A percentile compares a stretch with the other conserved stretches of the same genome.
Conservation (phyloP, 2,797 vertebrate species). For the Remorina albescens region DNA sequence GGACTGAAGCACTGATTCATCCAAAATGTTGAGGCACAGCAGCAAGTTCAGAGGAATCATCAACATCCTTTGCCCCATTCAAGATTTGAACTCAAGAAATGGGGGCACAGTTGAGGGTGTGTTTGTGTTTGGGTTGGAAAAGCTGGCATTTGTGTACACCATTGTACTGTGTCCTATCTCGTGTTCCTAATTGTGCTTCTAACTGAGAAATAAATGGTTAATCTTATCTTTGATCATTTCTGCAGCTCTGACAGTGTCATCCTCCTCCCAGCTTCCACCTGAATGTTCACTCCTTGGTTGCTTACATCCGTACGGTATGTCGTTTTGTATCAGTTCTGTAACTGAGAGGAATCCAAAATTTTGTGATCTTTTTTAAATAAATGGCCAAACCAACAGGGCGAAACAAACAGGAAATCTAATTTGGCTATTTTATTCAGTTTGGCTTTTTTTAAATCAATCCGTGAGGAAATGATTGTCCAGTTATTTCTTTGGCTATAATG, state of each 20-base stretch:
- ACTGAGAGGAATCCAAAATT: slow-evolving; percentile 77
- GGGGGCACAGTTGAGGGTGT: slow-evolving; percentile 23
- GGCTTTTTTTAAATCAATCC: not conserved
- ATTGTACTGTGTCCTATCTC: slow-evolving; percentile 75
- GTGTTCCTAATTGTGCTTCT: slow-evolving; percentile 80
- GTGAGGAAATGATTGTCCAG: not conserved
- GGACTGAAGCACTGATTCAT: not conserved
- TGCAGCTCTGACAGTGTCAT: slow-evolving; percentile 65
- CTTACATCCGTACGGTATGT: slow-evolving; percentile 78
- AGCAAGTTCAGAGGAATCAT: slow-evolving; percentile 46
- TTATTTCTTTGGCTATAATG: not conserved
- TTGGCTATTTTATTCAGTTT: slow-evolving; percentile 20
- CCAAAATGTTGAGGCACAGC: slow-evolving; percentile 5
- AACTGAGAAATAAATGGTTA: slow-evolving; percentile 78
- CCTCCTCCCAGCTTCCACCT: slow-evolving; percentile 74
- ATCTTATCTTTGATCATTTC: slow-evolving; percentile 61
- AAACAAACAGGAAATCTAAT: slow-evolving; percentile 75
- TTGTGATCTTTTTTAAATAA: slow-evolving; percentile 81
- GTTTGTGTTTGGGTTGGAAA: slow-evolving; percentile 48
- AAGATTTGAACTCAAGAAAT: slow-evolving; percentile 26
- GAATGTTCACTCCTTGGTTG: slow-evolving; percentile 82
- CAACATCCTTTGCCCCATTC: slow-evolving; percentile 1
- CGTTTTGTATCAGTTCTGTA: slow-evolving; percentile 83
- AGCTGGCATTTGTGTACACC: slow-evolving; percentile 69
- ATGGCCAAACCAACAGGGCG: slow-evolving; percentile 73